Evolutionary conservation across 2,797 vertebrate genomes (phyloP), one percentile per base, ranked within the genome.

Genomic region (Synaphobranchus kaupii): DNA sequence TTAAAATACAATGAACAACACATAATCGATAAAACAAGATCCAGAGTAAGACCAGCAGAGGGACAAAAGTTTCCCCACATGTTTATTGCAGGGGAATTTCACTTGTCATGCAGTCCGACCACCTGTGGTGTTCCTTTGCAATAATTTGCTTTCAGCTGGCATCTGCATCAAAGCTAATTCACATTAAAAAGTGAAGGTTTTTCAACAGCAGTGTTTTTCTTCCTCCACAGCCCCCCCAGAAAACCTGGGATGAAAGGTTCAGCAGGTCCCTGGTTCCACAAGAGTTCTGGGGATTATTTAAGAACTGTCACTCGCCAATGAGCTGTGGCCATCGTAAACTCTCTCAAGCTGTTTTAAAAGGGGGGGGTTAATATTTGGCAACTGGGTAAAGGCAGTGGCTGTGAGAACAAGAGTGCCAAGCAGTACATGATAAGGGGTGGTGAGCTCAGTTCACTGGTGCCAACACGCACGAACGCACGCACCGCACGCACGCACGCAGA

Each of bases 1-100:
- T 85, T 88, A 52, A 86, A 91, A 90, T 88, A 89, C 86, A 86
- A 90, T 83, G 66, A 88, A 89, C 56, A 88, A 73, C 85, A 89
- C 88, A 88, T 85, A 83, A 83, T 86, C 66, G 73, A 86, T 88
- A 83, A 88, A 84, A 78, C 56, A 87, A 86, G 81, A 87, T 83
- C 86, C 63, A 86, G 84, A 88, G 71, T 85, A 88, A 91, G 88
- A 89, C 85, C 63, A 86, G 44, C 34, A 84, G 39, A 84, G 84
- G 87, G 81, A 87, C 50, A 80, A 52, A 63, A n/a, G 54, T 85
- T 66, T 63, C 88, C 86, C 85, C 28, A 82, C 63, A 66, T 50
- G 39, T 84, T 60, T 47, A 87, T 73, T 87, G 88, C 84, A 85
- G 52, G 34, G 39, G 22, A 48, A 48, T 60, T 81, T 86, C 60